Base-by-base conservation (phyloP, 2,113 vertebrate genomes). In the Caracal caracal region DNA sequence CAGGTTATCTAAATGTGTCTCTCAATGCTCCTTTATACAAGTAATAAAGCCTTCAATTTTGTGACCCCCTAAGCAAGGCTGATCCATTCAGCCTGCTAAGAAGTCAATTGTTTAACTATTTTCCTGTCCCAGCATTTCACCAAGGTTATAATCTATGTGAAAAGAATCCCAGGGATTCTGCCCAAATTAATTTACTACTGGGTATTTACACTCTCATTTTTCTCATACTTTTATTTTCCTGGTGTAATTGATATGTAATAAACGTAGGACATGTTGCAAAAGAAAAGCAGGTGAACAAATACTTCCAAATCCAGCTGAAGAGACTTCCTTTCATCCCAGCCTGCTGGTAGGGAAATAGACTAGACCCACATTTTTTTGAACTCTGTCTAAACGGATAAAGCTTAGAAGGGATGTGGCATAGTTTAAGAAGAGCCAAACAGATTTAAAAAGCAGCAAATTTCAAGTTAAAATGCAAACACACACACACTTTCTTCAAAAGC, bases 211-310 rank as follows among this genome's bases (percentile, higher is more conserved):
- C 28, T 88, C 10, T 63, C 53, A 66, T 86, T 93, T 96, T 73
- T 90, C 53, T 84, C 78, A 95, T 35, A 78, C 59, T 94, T 94
- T 93, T 93, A 79, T 93, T 88, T 95, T 87, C 33, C 49, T 73
- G 20, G 53, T 95, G 68, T 92, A 97, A 98, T 43, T 95, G 82
- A 95, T 33, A 86, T 94, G 53, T 94, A 94, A 95, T 87, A 95
- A 87, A 92, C 22, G n/a, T 51, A 93, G 20, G n/a, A 40, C 15
- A 94, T n/a, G 13, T 30, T 82, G 33, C 56, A 90, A 95, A 96
- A 94, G 79, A 75, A 95, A 97, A 96, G 61, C 95, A 95, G 88
- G 76, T 93, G 80, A 85, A 90, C 70, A 97, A 96, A 96, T 65
- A 97, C n/a, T 40, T 76, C 26, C 65, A 94, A 97, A 94, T 92